phyloP scores from a whole-genome alignment of 2,797 vertebrate genomes.

The Rhinoraja longicauda region DNA sequence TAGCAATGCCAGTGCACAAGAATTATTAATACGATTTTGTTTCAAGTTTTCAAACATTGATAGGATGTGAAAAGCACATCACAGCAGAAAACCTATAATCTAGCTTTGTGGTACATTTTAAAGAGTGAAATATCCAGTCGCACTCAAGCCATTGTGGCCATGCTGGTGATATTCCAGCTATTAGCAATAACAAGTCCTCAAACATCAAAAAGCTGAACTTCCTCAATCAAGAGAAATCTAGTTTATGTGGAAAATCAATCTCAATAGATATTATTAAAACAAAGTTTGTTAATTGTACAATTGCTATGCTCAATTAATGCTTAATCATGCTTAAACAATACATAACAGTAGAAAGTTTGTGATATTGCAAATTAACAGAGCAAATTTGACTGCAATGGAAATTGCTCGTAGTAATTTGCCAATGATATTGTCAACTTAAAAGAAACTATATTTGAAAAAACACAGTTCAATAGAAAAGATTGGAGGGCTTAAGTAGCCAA shows the following conservation, averaged over 20 bases:
- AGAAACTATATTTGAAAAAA: background rate
- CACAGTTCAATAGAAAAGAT: background rate
- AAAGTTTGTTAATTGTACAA: background rate
- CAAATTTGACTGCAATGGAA: background rate
- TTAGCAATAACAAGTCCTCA: background rate
- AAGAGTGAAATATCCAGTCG: background rate
- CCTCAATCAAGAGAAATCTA: background rate
- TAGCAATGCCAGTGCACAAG: background rate
- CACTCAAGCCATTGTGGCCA: background rate
- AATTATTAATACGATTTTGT: background rate
- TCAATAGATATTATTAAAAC: background rate
- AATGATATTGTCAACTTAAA: background rate
- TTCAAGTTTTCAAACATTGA: slow-evolving; percentile 16
- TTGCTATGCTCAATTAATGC: no score
- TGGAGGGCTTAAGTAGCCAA: background rate
- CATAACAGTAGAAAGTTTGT: background rate
- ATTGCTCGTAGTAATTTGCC: background rate
- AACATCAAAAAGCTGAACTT: slow-evolving; percentile 16
- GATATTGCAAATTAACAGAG: background rate
- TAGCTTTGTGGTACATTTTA: background rate
- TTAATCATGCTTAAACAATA: no score
- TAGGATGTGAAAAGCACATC: background rate
- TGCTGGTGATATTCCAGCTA: background rate
- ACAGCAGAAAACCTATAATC: background rate
- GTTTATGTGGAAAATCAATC: background rate